These are phyloP conservation scores for Sebastes flavidus DNA, from an alignment of 2,797 vertebrate genomes.

Conservation along the genomic window DNA sequence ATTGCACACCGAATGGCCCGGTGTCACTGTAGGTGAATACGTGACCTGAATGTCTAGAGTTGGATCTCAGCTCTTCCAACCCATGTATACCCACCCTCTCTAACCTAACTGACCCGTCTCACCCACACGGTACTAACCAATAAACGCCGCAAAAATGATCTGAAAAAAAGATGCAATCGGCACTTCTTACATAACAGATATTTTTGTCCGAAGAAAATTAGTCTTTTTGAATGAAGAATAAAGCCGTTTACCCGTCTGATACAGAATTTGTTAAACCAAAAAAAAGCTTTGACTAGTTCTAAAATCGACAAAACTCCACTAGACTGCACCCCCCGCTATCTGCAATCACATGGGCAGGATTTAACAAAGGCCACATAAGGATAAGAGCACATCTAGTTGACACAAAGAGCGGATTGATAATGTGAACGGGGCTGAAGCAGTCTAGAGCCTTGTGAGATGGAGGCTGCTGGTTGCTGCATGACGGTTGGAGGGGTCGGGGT, in stretches of 20 bases:
- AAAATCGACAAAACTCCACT: conserved; percentile 23
- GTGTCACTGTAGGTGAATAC: not conserved
- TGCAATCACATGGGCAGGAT: conserved; percentile 58
- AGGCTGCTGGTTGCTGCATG: conserved; percentile 44
- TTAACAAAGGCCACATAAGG: conserved; percentile 71
- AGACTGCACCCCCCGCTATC: conserved; percentile 16
- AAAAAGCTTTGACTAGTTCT: conserved; percentile 2
- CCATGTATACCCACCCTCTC: not conserved
- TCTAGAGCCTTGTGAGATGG: conserved; percentile 27
- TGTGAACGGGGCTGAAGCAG: conserved; percentile 28
- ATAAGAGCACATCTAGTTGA: conserved; percentile 50
- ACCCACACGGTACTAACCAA: not conserved
- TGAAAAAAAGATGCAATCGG: conserved; percentile 5
- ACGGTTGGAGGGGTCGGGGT: conserved; percentile 10
- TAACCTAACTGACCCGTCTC: conserved; percentile 15
- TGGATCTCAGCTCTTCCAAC: conserved; percentile 21
- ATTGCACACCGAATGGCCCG: not conserved
- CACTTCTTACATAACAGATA: conserved; percentile 30
- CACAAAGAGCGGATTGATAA: conserved; percentile 64
- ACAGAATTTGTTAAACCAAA: not conserved
- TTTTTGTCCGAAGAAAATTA: conserved; percentile 2
- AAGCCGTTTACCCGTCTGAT: not conserved
- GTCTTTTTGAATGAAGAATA: not conserved
- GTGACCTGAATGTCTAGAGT: conserved; percentile 35
- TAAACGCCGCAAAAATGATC: conserved; percentile 16